Percentiles rank a stretch among this genome's conserved stretches.
These are phyloP conservation scores for Parapristionchus giblindavisi DNA, from an alignment of 2,888 invertebrate species.

Conservation along the genomic window DNA sequence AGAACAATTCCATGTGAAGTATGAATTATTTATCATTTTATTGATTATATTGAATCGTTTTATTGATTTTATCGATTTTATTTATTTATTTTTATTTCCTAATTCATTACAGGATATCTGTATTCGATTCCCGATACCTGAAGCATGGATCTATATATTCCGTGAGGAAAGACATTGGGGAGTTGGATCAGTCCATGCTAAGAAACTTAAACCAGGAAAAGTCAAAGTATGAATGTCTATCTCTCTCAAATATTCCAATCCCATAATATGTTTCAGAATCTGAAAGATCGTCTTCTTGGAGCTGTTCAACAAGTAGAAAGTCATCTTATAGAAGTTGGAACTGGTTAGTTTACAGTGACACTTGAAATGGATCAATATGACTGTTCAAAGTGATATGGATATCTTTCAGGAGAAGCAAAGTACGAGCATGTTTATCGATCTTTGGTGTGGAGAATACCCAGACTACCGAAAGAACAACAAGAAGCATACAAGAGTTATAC, in stretches of 20 bases:
- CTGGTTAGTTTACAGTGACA: slow-evolving; percentile 73
- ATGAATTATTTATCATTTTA: too few relatives aligned
- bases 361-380: background rate
- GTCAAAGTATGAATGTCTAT: slow-evolving; percentile 72
- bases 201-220: slow-evolving; percentile 76
- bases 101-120: slow-evolving; percentile 80
- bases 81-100: too few relatives aligned
- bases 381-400: background rate
- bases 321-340: slow-evolving; percentile 92
- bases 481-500: slow-evolving; percentile 98
- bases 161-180: slow-evolving; percentile 90
- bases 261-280: slow-evolving; percentile 55
- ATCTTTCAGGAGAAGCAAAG: slow-evolving; percentile 82
- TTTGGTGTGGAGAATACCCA: slow-evolving; percentile 96
- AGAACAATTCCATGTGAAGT: slow-evolving; percentile 88
- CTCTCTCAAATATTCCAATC: background rate
- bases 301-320: slow-evolving; percentile 89
- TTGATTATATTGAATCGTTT: too few relatives aligned
- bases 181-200: slow-evolving; percentile 95
- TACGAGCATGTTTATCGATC: slow-evolving; percentile 95
- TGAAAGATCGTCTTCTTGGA: slow-evolving; percentile 74
- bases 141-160: slow-evolving; percentile 99
- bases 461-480: slow-evolving; percentile 97
- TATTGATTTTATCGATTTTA: too few relatives aligned
- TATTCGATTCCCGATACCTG: slow-evolving; percentile 91